phyloP scores from a whole-genome alignment of 2,113 vertebrate species.

The Etheostoma spectabile region DNA sequence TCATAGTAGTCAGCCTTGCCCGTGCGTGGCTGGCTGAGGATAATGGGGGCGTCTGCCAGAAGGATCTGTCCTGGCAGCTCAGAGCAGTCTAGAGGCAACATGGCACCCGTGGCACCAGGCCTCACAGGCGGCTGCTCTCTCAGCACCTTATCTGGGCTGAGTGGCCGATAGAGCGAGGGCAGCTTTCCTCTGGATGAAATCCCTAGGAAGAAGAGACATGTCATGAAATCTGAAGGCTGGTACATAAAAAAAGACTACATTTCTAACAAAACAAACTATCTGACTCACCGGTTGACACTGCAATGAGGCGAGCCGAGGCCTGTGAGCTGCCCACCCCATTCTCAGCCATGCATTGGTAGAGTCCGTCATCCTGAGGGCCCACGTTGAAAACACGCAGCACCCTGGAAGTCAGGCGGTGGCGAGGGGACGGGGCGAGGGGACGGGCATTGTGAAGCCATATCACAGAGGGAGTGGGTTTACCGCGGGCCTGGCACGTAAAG shows the following conservation, averaged over 20 bases:
- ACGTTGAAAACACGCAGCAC: constrained; percentile 86
- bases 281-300: constrained; percentile 84
- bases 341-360: constrained; percentile 98
- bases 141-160: constrained; percentile 84
- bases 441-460: constrained; percentile 92
- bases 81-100: constrained; percentile 83
- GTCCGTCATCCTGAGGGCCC: constrained; percentile 91
- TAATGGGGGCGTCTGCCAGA: constrained; percentile 92
- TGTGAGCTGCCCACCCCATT: constrained; percentile 95
- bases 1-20: constrained; percentile 95
- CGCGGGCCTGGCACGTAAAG: constrained; percentile 91
- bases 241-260: neutral
- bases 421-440: constrained; percentile 85
- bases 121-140: constrained; percentile 80
- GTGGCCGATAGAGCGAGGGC: constrained; percentile 76
- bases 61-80: constrained; percentile 80
- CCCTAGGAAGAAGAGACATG: constrained; percentile 50
- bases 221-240: neutral
- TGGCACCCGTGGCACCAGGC: constrained; percentile 69
- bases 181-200: constrained; percentile 71
- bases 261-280: neutral
- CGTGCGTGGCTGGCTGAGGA: constrained; percentile 94
- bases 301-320: constrained; percentile 90
- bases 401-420: constrained; percentile 85
- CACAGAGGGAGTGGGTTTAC: constrained; percentile 91